phyloP scores from a whole-genome alignment of 1,140 invertebrate genomes.

The Tyrophagus putrescentiae region DNA sequence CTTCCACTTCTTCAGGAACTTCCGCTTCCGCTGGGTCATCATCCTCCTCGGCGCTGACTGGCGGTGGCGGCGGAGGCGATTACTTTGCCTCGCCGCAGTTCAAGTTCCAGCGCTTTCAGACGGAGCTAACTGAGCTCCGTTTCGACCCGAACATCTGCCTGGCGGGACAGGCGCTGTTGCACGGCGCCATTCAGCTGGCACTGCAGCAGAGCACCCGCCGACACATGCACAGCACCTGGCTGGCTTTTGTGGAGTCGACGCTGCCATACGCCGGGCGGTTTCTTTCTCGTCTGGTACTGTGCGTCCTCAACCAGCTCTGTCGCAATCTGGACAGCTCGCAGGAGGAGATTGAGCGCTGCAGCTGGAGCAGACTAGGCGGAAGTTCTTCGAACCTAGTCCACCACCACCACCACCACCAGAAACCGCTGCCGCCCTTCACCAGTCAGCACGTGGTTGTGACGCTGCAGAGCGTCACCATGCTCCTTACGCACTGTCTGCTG shows the following conservation, averaged over 20 bases:
- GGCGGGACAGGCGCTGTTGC: conserved; percentile 69
- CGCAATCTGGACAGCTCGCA: conserved; percentile 51
- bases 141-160: conserved; percentile 39
- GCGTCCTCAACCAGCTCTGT: conserved; percentile 64
- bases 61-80: neutral
- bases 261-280: conserved; percentile 55
- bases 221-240: conserved; percentile 61
- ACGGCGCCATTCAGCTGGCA: conserved; percentile 61
- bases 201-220: conserved; percentile 43
- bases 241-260: conserved; percentile 57
- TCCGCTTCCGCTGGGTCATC: conserved; percentile 16
- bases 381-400: neutral
- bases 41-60: neutral
- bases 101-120: conserved; percentile 16
- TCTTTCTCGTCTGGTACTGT: conserved; percentile 56
- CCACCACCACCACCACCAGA: neutral
- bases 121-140: conserved; percentile 22
- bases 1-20: neutral
- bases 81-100: too few species aligned
- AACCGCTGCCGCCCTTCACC: neutral
- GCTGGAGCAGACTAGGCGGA: neutral
- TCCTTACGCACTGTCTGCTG: conserved; percentile 69
- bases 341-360: conserved; percentile 17
- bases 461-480: conserved; percentile 61
- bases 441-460: conserved; percentile 65